A percentile compares a stretch with the other conserved stretches of the same genome.
phyloP scores from a whole-genome alignment of 1,140 invertebrate genomes.

The Drosophila aff. region DNA sequence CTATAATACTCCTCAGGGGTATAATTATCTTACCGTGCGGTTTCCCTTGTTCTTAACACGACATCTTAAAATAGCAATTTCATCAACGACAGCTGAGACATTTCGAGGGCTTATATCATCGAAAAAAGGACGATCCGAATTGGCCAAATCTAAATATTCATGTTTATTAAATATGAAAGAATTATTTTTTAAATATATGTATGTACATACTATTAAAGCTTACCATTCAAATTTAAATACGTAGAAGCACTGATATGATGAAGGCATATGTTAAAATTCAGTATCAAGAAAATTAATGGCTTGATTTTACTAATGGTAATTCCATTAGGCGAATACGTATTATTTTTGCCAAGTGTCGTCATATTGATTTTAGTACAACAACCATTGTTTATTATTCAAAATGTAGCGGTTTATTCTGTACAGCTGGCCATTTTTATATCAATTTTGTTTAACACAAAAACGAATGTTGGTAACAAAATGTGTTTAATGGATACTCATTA shows the following conservation, averaged over 20 bases:
- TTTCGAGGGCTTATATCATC: conserved; percentile 93
- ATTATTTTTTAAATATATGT: conserved; percentile 45
- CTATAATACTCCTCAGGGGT: not conserved
- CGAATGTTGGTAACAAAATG: not conserved
- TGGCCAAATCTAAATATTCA: conserved; percentile 42
- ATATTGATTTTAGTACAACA: conserved; percentile 2
- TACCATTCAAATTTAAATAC: conserved; percentile 64
- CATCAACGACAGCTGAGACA: conserved; percentile 93
- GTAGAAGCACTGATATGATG: conserved; percentile 68
- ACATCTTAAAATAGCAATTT: conserved; percentile 92
- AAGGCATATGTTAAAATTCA: conserved; percentile 70
- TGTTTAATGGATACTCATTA: not conserved
- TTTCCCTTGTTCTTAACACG: conserved; percentile 94
- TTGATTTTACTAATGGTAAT: conserved; percentile 52
- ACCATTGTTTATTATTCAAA: conserved; percentile 1
- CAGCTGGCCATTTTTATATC: not conserved
- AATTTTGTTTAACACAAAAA: not conserved
- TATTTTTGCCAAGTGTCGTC: conserved; percentile 15
- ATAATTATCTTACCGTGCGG: conserved; percentile 89
- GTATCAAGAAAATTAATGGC: conserved; percentile 58
- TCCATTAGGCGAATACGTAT: conserved; percentile 6
- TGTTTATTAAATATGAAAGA: conserved; percentile 14
- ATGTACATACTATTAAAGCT: conserved; percentile 2
- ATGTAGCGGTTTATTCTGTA: not conserved
- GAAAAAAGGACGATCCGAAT: conserved; percentile 90